Evolutionary conservation across 2,888 invertebrate genomes (phyloP), one percentile per base, ranked within the genome.

Genomic region (Odontocerum albicorne): DNA sequence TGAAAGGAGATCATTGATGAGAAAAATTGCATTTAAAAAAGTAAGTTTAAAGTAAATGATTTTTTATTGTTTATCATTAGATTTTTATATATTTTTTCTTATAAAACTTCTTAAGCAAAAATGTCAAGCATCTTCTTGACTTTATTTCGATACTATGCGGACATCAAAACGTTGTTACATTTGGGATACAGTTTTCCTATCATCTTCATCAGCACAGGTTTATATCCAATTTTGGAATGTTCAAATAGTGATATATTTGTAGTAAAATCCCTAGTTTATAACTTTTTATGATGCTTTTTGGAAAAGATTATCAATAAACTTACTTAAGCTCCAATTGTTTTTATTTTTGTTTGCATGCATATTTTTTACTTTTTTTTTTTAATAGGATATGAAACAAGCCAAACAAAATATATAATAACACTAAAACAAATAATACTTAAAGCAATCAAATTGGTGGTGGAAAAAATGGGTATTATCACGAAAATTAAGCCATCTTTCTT

Each of bases 321-420:
- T 38, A 54, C 47, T 45, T 54, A 20, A 42, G 54, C 40, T 49
- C 39, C 45, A 54, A 22, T 42, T 35, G 54, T 54, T 22, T 49
- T 54, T 52, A 52, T 54, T 54, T 54, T 54, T 54, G 49, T 54
- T 49, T 54, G 54, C 54, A 54, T 54, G 54, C 33, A 33, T 45
- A 16, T 32, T 42, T 27, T 45, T 15, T 12, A 32, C 17, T 45
- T 15, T 15, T 45, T 7, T 13, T 7, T n/a, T 13, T n/a, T 39
- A 27, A 27, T 27, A 27, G 4, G n/a, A 32, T 8, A 19, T 46
- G 33, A 36, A 13, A 16, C 10, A 31, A 44, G 16, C 21, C 39
- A 39, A 39, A 19, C 13, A 39, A 39, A 19, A 39, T n/a, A 17
- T 17, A 19, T 12, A 39, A 12, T 20, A 39, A 39, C 39, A 19